These are phyloP conservation scores for Serinus canaria DNA, from an alignment of 2,113 vertebrate species.

Conservation along the genomic window DNA sequence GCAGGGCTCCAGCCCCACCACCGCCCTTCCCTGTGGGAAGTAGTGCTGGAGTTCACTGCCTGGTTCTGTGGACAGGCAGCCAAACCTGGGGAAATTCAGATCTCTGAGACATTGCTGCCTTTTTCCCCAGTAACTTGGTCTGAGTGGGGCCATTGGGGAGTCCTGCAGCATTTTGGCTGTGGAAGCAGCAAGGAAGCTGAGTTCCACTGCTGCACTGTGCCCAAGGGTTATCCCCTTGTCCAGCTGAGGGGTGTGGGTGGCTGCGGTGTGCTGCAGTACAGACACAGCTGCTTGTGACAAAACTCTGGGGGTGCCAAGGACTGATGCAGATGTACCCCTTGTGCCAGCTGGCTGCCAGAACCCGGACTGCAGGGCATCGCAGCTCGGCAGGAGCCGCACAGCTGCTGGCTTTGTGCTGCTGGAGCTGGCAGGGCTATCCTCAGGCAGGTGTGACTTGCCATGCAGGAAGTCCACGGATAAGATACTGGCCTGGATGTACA, in stretches of 20 bases:
- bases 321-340: neutral
- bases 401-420: neutral
- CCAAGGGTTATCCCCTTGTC: neutral
- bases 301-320: neutral
- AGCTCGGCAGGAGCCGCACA: fast-evolving
- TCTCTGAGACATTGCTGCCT: neutral
- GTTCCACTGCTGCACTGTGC: neutral
- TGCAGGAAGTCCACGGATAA: neutral
- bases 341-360: neutral
- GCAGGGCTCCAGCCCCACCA: too few relatives aligned
- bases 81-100: neutral
- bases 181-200: neutral
- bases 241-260: fast-evolving
- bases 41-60: fast-evolving
- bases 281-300: neutral
- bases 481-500: too few relatives aligned
- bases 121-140: neutral
- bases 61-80: neutral
- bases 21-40: neutral
- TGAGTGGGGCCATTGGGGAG: neutral
- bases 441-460: fast-evolving
- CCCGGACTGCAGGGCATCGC: neutral
- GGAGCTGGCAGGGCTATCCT: neutral
- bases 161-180: neutral
- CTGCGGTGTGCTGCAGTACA: fast-evolving